Evolutionary conservation across 1,140 invertebrate species (phyloP), one percentile per base, ranked within the genome.

Genomic region (Planococcus citri): DNA sequence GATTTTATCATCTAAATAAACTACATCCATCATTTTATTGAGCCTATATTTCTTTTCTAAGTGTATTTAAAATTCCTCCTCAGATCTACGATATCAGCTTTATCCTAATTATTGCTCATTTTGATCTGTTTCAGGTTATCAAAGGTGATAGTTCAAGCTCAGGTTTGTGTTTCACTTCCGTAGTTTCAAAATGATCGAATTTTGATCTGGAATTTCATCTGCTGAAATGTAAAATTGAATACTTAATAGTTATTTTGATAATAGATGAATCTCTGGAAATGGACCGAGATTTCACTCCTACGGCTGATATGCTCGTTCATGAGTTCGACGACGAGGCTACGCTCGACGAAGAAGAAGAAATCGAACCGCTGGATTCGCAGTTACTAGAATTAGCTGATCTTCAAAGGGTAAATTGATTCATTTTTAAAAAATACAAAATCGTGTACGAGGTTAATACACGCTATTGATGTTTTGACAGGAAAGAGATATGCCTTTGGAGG

Each of bases 251-350:
- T 67, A 17, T 17, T 60, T 70, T 70, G 12, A 58, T 60, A 27
- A 17, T 60, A 60, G 51, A 29, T 64, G 51, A 70, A 61, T 27
- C 27, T 25, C 17, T 71, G 25, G 21, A 67, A 70, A 38, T 70
- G 73, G 80, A 80, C 77, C 80, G 83, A 73, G 86, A 88, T 73
- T 87, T 88, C 81, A 86, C 86, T 76, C 86, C 87, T 41, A 80
- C 83, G 37, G 84, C 85, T 60, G 93, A 95, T 79, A 93, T 96
- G 91, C 87, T 97, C 82, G 87, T 96, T 70, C 91, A 96, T 86
- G 94, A 96, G 80, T 96, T 93, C 82, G 94, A 97, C 80, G 95
- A 97, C 82, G 95, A 97, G 78, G 84, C 89, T 76, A 97, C 94
- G 61, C 77, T 97, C 75, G 94, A 96, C 78, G 94, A 97, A 82